Base-by-base conservation (phyloP, 2,888 invertebrate species). In the Bimastos eiseni region DNA sequence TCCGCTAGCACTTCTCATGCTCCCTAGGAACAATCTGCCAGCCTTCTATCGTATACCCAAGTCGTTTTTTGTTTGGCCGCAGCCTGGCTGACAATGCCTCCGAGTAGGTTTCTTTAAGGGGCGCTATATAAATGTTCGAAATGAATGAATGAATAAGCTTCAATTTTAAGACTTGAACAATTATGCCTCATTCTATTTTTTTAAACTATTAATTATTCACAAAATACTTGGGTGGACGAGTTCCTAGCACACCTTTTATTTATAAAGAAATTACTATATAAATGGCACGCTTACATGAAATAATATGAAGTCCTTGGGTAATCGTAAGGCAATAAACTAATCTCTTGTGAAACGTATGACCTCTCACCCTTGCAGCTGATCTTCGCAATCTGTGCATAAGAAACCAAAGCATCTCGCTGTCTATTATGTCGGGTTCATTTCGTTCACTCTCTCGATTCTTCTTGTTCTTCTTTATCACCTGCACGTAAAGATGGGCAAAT, bases 341-440 rank as follows among this genome's bases (percentile, higher is more conserved):
- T 11, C 2, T n/a, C 2, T 70, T 17, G 4, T 55, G 70, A 70
- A n/a, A 70, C 70, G 13, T 30, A 24, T 5, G n/a, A 4, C 34
- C 1, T 19, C 86, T 37, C 37, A 86, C 86, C 86, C 37, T 34
- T 5, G 86, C 37, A 36, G 95, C 94, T 30, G 95, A 94, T 90
- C 95, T 93, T 55, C 95, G 93, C 89, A 96, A 94, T 92, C 96
- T 95, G 92, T 96, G 95, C 94, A 96, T 95, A 90, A 96, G 94
- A 90, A 96, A 95, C 95, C 96, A 96, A 91, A 96, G 94, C 95
- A 96, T 95, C 92, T 96, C 95, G 13, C 96, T 95, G 92, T 96
- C 96, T 91, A 96, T 94, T 92, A 95, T 94, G 92, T 95, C 95
- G 24, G 95, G 94, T 49, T 94, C 93, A 19, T 92, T 93, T 11